Evolutionary conservation across 2,113 vertebrate species (phyloP).

Genomic region (rat (Rattus norvegicus)): GRCr8 NC_086022.1:54787001-54787500

Average conservation of each 20-base stretch:
- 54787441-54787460: not conserved
- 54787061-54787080: too few relatives aligned
- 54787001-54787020: too few relatives aligned
- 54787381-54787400: not conserved
- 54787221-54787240: not conserved
- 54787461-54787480: not conserved
- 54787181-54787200: not conserved
- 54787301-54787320: not conserved
- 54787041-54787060: too few relatives aligned
- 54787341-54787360: not conserved
- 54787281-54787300: not conserved
- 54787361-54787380: not conserved
- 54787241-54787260: not conserved
- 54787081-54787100: too few relatives aligned
- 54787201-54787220: not conserved
- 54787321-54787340: not conserved
- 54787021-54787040: too few relatives aligned
- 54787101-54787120: too few relatives aligned
- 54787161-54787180: not conserved
- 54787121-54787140: not conserved
- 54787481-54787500: not conserved
- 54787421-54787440: not conserved
- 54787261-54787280: not conserved
- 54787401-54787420: not conserved
- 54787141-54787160: not conserved